Base-by-base conservation (phyloP, 1,140 invertebrate genomes). In the Megalonaias nervosa region DNA sequence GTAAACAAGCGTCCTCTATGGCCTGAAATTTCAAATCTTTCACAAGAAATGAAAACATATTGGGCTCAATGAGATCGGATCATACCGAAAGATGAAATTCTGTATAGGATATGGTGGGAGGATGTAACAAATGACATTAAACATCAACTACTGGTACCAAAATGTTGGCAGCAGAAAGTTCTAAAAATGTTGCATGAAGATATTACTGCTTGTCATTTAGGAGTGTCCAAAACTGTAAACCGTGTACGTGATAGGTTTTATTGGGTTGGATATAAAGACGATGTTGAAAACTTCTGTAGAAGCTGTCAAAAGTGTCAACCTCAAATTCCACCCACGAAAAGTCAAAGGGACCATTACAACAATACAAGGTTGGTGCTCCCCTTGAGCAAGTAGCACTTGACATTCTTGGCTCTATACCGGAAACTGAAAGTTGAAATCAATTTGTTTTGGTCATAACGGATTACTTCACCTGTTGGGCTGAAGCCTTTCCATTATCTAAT, bases 391-490 rank as follows among this genome's bases (percentile, higher is more conserved):
- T 88, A 14, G 86, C 83, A 5, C 76, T 88, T 2, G 89, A 91
- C 78, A 76, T 89, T 13, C 38, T 87, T 2, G 88, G 89, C 14
- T 87, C 87, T 13, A 68, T 90, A 23, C 82, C 84, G 14, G 68
- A 57, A n/a, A 82, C 84, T 1, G n/a, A 74, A 21, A 74, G 69
- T 48, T 83, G 81, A 1, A 87, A 88, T 21, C 79, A 64, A 57
- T 82, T 84, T 21, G 77, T 88, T 62, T 57, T 86, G 13, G 80
- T 86, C 19, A 60, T 82, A 0, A 78, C 74, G 0, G 83, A 88
- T 75, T 84, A 85, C 71, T 84, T 88, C 26, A 89, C 88, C 3
- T 81, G 83, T 66, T 91, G 74, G 67, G 71, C 83, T 17, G 82
- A 87, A 59, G 82, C 84, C 14, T 67, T 66, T 68, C 67, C 86